phyloP scores from a whole-genome alignment of 1,140 invertebrate genomes.

The Papilio dardanus region DNA sequence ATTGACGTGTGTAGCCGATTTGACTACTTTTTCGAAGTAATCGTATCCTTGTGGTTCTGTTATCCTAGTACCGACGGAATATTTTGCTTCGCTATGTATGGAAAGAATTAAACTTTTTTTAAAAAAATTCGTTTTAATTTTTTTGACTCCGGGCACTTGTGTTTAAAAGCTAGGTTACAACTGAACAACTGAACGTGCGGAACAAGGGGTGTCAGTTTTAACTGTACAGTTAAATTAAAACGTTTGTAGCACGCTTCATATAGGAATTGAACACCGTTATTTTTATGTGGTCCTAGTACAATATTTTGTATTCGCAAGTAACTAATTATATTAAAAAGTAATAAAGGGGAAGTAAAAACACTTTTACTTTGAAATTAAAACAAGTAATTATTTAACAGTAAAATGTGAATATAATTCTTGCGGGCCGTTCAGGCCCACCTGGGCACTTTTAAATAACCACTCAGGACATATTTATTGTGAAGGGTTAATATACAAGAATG shows the following conservation, averaged over 20 bases:
- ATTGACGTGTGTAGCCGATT: neutral
- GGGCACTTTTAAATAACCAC: slow-evolving; percentile 52
- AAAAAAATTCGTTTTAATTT: too few species aligned
- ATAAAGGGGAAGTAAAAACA: neutral
- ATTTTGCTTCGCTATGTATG: neutral
- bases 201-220: too few species aligned
- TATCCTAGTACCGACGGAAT: too few species aligned
- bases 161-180: too few species aligned
- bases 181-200: too few species aligned
- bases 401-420: slow-evolving; percentile 42
- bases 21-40: too few species aligned
- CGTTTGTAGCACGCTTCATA: too few species aligned
- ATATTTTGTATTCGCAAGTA: neutral
- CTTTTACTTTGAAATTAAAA: slow-evolving; percentile 28
- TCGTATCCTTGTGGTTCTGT: too few species aligned
- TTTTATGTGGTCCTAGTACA: neutral
- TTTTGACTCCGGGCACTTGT: too few species aligned
- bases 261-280: too few species aligned
- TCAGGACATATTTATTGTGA: slow-evolving; percentile 55
- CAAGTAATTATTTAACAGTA: slow-evolving; percentile 42
- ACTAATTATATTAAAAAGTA: neutral
- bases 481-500: slow-evolving; percentile 55
- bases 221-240: too few species aligned
- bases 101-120: too few species aligned
- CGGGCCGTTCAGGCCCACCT: slow-evolving; percentile 36